phyloP scores from a whole-genome alignment of 2,113 vertebrate genomes.

The Kryptolebias marmoratus region DNA sequence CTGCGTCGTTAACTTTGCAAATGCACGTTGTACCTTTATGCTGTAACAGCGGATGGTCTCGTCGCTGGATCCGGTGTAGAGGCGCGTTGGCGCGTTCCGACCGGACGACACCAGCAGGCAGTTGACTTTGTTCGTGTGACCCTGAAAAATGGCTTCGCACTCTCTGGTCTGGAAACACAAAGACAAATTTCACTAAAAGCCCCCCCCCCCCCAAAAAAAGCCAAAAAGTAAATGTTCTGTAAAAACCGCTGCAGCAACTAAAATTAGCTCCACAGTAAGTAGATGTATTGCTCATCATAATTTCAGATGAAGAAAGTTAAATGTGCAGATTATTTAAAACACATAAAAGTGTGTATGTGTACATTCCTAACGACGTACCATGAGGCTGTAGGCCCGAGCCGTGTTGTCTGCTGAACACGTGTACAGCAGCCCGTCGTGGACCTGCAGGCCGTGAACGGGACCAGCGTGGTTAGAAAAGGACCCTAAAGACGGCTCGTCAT shows the following conservation, averaged over 20 bases:
- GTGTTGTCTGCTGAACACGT: slow-evolving; percentile 96
- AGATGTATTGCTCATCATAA: too few relatives aligned
- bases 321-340: background rate
- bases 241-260: too few relatives aligned
- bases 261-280: too few relatives aligned
- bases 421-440: slow-evolving; percentile 88
- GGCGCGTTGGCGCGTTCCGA: slow-evolving; percentile 77
- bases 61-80: slow-evolving; percentile 95
- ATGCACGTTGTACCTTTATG: slow-evolving; percentile 81
- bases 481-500: slow-evolving; percentile 87
- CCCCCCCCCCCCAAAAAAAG: too few relatives aligned
- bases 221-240: too few relatives aligned
- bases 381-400: slow-evolving; percentile 87
- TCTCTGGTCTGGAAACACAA: slow-evolving; percentile 82
- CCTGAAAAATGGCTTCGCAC: slow-evolving; percentile 87
- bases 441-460: slow-evolving; percentile 90
- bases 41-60: slow-evolving; percentile 90
- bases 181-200: too few relatives aligned
- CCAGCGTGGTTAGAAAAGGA: slow-evolving; percentile 87
- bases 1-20: background rate
- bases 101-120: slow-evolving; percentile 88
- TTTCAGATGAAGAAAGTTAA: too few relatives aligned
- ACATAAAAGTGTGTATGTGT: too few relatives aligned
- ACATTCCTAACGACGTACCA: slow-evolving; percentile 65
- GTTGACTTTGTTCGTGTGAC: slow-evolving; percentile 93